A percentile compares a stretch with the other conserved stretches of the same genome.
phyloP scores from a whole-genome alignment of 1,140 invertebrate species.

The Monochamus saltuarius region DNA sequence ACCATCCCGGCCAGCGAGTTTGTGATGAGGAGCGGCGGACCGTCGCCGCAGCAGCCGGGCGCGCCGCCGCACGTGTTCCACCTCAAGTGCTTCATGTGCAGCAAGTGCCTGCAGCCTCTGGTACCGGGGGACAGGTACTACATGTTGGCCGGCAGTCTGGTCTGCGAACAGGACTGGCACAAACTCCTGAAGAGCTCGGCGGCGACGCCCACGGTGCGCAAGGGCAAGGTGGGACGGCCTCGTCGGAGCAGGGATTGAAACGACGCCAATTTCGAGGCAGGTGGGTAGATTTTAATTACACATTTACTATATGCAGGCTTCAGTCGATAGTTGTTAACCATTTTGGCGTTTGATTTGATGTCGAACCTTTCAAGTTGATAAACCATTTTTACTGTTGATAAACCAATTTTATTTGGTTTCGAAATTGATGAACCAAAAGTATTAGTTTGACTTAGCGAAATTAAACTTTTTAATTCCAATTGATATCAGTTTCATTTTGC shows the following conservation, averaged over 20 bases:
- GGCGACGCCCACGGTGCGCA: constrained; percentile 68
- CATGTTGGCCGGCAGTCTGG: constrained; percentile 77
- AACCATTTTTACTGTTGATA: too few relatives aligned
- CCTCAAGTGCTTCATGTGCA: constrained; percentile 91
- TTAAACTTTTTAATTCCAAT: too few relatives aligned
- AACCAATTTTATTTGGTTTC: too few relatives aligned
- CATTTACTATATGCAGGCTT: too few relatives aligned
- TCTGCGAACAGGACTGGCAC: constrained; percentile 92
- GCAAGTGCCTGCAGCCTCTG: constrained; percentile 83
- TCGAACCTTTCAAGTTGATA: too few relatives aligned
- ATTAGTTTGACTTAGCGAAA: too few relatives aligned
- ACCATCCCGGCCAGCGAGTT: constrained; percentile 87
- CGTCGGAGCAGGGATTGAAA: constrained; percentile 67
- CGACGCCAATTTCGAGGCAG: constrained; percentile 52
- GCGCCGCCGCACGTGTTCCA: constrained; percentile 75
- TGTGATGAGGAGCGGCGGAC: constrained; percentile 69
- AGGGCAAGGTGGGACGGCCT: constrained; percentile 74
- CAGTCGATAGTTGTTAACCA: too few relatives aligned
- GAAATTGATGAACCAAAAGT: too few relatives aligned
- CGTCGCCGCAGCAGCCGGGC: constrained; percentile 41
- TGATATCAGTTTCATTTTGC: too few relatives aligned
- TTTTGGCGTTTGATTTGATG: too few relatives aligned
- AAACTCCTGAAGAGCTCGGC: constrained; percentile 79
- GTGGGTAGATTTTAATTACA: constrained; percentile 22
- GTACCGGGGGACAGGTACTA: constrained; percentile 87